Evolutionary conservation across 2,113 vertebrate species (phyloP).

Genomic region (Bagarius yarrelli): DNA sequence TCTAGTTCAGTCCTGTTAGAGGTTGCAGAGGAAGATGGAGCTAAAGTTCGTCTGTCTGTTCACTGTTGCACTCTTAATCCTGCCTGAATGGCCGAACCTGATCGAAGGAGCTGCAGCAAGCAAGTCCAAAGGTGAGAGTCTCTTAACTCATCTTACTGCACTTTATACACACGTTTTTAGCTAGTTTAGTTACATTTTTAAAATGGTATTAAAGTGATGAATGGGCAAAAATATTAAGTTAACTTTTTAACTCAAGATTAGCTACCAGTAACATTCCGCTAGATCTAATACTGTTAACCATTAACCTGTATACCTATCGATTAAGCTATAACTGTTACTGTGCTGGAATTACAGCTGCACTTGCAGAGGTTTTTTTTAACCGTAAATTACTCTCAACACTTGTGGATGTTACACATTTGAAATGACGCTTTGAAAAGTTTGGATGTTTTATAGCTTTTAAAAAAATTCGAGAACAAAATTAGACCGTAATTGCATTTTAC

Average conservation of each 20-base stretch:
- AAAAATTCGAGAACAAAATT: no score
- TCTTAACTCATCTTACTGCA: neutral
- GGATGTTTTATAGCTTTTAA: no score
- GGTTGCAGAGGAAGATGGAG: conserved; percentile 44
- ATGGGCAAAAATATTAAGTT: neutral
- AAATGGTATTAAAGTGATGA: neutral
- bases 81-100: conserved; percentile 37
- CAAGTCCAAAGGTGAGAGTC: conserved; percentile 50
- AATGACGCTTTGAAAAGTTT: no score
- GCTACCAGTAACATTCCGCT: neutral
- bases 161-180: neutral
- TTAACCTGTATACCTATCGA: no score
- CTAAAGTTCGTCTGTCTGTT: neutral
- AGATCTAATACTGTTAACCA: neutral
- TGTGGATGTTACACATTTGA: no score
- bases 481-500: neutral
- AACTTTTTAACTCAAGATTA: neutral
- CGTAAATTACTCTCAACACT: no score
- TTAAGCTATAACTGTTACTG: no score
- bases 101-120: conserved; percentile 20
- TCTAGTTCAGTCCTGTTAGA: conserved; percentile 15
- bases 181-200: neutral
- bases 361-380: no score
- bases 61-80: conserved; percentile 19
- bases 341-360: no score